Conservation (phyloP, 1,140 invertebrate genomes). For the Druon quercuslanigerum region DNA sequence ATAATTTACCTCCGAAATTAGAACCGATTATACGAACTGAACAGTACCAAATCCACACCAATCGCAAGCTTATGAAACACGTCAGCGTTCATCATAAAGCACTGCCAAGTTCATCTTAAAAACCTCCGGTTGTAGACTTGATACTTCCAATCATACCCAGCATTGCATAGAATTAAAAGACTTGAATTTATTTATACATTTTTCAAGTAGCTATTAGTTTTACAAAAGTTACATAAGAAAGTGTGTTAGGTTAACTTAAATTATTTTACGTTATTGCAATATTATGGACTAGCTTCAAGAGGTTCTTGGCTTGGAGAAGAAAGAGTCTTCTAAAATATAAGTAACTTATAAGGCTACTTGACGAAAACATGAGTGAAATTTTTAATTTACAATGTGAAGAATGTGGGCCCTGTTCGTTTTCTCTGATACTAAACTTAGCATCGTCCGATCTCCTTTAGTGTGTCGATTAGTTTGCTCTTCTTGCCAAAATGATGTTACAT, state of each 20-base stretch:
- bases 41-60: conserved; percentile 3
- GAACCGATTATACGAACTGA: conserved; percentile 9
- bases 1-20: not conserved
- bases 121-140: not conserved
- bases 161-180: too few relatives aligned
- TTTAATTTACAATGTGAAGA: conserved; percentile 2
- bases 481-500: not conserved
- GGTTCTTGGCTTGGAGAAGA: not conserved
- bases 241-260: too few relatives aligned
- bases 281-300: too few relatives aligned
- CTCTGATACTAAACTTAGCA: conserved; percentile 19
- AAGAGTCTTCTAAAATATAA: not conserved
- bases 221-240: too few relatives aligned
- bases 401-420: conserved; percentile 26
- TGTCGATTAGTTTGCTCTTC: conserved; percentile 5
- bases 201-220: too few relatives aligned
- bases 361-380: not conserved
- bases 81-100: not conserved
- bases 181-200: too few relatives aligned
- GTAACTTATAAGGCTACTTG: not conserved
- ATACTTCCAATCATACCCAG: not conserved
- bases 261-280: too few relatives aligned
- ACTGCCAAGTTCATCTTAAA: not conserved
- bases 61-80: not conserved
- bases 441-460: conserved; percentile 9